phyloP scores from a whole-genome alignment of 2,113 vertebrate genomes.

The Muntiacus reevesi region DNA sequence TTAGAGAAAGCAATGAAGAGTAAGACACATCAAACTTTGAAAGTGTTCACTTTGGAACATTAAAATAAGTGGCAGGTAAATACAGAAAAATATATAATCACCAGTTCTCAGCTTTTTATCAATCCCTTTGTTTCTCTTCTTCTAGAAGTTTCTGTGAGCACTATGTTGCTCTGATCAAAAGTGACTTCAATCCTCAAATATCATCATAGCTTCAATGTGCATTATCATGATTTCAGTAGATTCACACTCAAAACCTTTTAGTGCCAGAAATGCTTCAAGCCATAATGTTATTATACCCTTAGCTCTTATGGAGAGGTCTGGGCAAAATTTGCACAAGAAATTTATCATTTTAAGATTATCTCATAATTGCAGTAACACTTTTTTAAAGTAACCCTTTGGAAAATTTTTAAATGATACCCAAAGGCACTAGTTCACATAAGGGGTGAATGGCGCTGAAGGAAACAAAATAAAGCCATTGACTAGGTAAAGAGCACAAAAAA shows the following conservation, averaged over 20 bases:
- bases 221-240: conserved; percentile 19
- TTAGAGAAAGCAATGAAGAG: background rate
- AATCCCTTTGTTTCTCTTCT: conserved; percentile 49
- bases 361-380: conserved; percentile 64
- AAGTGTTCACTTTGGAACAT: conserved; percentile 35
- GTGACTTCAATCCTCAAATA: background rate
- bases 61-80: conserved; percentile 49
- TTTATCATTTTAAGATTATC: conserved; percentile 44
- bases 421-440: conserved; percentile 83
- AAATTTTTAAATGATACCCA: conserved; percentile 80
- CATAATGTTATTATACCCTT: conserved; percentile 27
- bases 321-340: conserved; percentile 34
- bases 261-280: conserved; percentile 25
- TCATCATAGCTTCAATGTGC: background rate
- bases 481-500: background rate
- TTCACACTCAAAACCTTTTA: conserved; percentile 28
- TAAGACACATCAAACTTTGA: conserved; percentile 27
- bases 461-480: conserved; percentile 53
- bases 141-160: conserved; percentile 35
- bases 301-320: background rate
- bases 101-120: conserved; percentile 32
- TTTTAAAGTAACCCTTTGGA: conserved; percentile 76
- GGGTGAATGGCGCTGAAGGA: conserved; percentile 73
- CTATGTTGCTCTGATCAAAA: background rate
- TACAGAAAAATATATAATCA: conserved; percentile 50